phyloP scores from a whole-genome alignment of 1,140 invertebrate species.

The Brachionus paranguensis region DNA sequence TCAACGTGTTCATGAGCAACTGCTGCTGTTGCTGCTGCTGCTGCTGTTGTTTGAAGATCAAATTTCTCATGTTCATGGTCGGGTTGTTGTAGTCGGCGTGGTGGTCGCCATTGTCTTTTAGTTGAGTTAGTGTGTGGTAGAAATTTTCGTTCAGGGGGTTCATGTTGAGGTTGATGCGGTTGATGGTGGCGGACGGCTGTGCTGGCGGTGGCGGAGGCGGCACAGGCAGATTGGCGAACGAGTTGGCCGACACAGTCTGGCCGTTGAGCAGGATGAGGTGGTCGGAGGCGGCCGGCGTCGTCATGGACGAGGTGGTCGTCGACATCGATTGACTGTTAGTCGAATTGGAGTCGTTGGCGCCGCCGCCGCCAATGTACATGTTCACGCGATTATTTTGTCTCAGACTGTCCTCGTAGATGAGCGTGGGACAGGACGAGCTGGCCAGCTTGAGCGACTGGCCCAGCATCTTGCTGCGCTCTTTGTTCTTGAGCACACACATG shows the following conservation, averaged over 20 bases:
- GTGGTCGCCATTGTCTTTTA: neutral
- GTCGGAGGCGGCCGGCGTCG: neutral
- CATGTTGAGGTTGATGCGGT: constrained; percentile 17
- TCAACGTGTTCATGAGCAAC: neutral
- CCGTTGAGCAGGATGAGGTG: neutral
- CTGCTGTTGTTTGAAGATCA: constrained; percentile 2
- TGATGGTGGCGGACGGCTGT: neutral
- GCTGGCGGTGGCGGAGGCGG: neutral
- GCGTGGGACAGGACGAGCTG: constrained; percentile 11
- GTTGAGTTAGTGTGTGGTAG: constrained; percentile 7
- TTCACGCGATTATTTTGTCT: neutral
- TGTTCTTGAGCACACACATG: constrained; percentile 54
- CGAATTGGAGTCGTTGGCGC: constrained; percentile 31
- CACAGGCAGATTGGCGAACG: neutral
- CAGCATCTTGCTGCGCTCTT: constrained; percentile 48
- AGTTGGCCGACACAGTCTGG: neutral
- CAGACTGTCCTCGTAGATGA: constrained; percentile 24
- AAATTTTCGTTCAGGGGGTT: constrained; percentile 25
- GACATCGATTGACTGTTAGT: constrained; percentile 40
- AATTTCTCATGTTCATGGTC: neutral
- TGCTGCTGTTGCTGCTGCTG: constrained; percentile 30
- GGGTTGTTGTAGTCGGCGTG: constrained; percentile 13
- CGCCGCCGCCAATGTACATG: neutral
- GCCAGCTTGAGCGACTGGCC: constrained; percentile 19
- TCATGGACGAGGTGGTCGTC: constrained; percentile 24